A percentile compares a stretch with the other conserved stretches of the same genome.
Evolutionary conservation across 2,888 invertebrate species (phyloP).

Genomic region (Salpingus planirostris): DNA sequence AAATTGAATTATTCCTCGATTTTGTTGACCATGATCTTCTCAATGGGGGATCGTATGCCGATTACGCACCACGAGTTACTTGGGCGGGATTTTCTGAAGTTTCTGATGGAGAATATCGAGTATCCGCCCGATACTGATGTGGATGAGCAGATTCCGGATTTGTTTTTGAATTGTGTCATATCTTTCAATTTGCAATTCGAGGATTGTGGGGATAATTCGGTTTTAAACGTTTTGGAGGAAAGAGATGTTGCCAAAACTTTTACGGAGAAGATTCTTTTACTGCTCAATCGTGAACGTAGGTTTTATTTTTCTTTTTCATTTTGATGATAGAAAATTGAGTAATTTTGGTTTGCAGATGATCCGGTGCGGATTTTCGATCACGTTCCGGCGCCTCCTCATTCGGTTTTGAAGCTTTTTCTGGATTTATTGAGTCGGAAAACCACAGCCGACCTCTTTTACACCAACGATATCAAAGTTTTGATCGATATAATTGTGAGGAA

Average conservation of each 20-base stretch:
- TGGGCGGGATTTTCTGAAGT: slow-evolving; percentile 72
- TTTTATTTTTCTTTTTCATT: neutral
- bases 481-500: slow-evolving; percentile 89
- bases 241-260: slow-evolving; percentile 72
- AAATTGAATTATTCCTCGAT: slow-evolving; percentile 76
- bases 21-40: slow-evolving; percentile 80
- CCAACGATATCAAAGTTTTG: slow-evolving; percentile 88
- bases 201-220: slow-evolving; percentile 56
- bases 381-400: slow-evolving; percentile 69
- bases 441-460: slow-evolving; percentile 84
- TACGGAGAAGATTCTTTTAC: slow-evolving; percentile 79
- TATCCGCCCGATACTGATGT: slow-evolving; percentile 69
- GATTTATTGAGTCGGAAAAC: slow-evolving; percentile 73
- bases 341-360: slow-evolving; percentile 56
- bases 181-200: slow-evolving; percentile 86
- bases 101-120: slow-evolving; percentile 75
- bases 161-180: slow-evolving; percentile 73
- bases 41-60: slow-evolving; percentile 84
- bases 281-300: slow-evolving; percentile 84
- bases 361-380: slow-evolving; percentile 80
- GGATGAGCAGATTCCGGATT: slow-evolving; percentile 76
- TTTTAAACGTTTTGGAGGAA: slow-evolving; percentile 60
- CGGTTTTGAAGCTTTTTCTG: slow-evolving; percentile 78
- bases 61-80: slow-evolving; percentile 81
- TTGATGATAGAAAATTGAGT: slow-evolving; percentile 6